Conservation (phyloP, 64 coral and sea anemone genomes). For the Pachyseris speciosa region DNA sequence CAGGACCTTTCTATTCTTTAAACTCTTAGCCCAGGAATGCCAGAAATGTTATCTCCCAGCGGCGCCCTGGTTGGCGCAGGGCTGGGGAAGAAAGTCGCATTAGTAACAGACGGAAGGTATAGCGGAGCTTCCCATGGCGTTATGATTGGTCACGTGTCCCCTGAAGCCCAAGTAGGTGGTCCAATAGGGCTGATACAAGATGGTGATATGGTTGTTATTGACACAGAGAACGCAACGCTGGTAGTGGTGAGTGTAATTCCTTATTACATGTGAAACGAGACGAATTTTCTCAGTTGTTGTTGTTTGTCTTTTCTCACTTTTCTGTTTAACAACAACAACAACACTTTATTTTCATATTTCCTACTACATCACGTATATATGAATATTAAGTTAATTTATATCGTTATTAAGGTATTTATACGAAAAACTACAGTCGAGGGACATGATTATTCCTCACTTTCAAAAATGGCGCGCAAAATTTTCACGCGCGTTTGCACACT, state of each 20-base stretch:
- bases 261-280: too few species aligned
- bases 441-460: too few species aligned
- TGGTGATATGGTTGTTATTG: constrained; percentile 79
- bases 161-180: constrained; percentile 84
- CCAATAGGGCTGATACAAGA: constrained; percentile 71
- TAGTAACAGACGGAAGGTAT: constrained; percentile 89
- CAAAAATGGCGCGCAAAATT: too few species aligned
- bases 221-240: constrained; percentile 44
- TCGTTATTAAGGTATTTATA: too few species aligned
- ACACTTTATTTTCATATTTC: too few species aligned
- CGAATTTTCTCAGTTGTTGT: too few species aligned
- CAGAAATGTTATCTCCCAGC: constrained; percentile 81
- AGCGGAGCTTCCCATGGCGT: constrained; percentile 92
- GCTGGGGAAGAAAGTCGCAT: constrained; percentile 81
- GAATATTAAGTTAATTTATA: too few species aligned
- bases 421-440: too few species aligned
- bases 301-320: too few species aligned
- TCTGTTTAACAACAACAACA: too few species aligned
- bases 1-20: neutral
- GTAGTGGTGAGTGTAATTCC: constrained; percentile 66
- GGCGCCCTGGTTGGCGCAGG: constrained; percentile 86
- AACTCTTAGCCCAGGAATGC: constrained; percentile 78
- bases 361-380: too few species aligned
- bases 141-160: constrained; percentile 95
- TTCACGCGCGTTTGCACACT: too few species aligned